Evolutionary conservation across 2,113 vertebrate genomes (phyloP).

Genomic region (Gambusia holbrooki): DNA sequence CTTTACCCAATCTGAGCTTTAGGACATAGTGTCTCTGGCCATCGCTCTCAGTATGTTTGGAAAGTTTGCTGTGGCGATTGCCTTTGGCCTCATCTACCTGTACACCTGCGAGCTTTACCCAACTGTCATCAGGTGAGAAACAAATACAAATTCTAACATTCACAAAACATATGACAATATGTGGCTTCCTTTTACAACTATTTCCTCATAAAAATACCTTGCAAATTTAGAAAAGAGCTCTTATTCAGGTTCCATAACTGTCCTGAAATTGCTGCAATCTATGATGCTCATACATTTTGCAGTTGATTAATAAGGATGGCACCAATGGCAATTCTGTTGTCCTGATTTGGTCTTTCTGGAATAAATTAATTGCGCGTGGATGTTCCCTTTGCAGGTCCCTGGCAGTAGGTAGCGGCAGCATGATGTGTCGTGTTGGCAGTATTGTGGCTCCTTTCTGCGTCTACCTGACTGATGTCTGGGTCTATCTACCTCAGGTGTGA

Average conservation of each 20-base stretch:
- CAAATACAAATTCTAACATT: neutral
- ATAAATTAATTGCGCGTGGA: neutral
- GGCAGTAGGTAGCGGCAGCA: slow-evolving; percentile 91
- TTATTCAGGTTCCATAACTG: neutral
- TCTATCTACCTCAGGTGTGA: slow-evolving; percentile 89
- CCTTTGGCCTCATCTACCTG: slow-evolving; percentile 91
- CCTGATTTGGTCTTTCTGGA: neutral
- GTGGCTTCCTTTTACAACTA: neutral
- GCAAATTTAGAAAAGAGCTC: neutral
- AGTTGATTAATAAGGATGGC: neutral
- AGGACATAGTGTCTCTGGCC: slow-evolving; percentile 76
- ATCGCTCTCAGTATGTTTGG: slow-evolving; percentile 84
- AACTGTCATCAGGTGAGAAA: slow-evolving; percentile 85
- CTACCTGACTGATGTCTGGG: slow-evolving; percentile 86
- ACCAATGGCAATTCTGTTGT: neutral
- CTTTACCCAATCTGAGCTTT: neutral
- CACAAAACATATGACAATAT: neutral
- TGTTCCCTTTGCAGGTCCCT: slow-evolving; percentile 79
- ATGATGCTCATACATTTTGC: neutral
- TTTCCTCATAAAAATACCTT: too few relatives aligned
- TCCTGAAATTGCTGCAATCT: neutral
- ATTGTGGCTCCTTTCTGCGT: slow-evolving; percentile 88
- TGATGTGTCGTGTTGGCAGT: slow-evolving; percentile 90
- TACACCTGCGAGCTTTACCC: slow-evolving; percentile 95
- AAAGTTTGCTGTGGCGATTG: slow-evolving; percentile 89